Percentiles rank a stretch among this genome's conserved stretches.
Evolutionary conservation across 2,797 vertebrate species (phyloP).

Genomic region (Gallirallus australis): DNA sequence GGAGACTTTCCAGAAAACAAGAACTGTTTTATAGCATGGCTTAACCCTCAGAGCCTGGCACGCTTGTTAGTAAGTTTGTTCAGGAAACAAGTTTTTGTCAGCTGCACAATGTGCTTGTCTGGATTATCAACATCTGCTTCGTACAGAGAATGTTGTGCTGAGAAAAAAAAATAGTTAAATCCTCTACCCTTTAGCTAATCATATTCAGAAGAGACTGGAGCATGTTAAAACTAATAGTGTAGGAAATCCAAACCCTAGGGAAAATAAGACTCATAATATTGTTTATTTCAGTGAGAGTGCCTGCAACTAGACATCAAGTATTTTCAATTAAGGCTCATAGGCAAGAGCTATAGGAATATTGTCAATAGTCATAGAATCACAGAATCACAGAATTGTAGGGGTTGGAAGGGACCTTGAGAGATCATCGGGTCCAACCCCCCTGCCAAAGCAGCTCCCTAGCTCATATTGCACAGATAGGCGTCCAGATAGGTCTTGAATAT

Average conservation of each 20-base stretch:
- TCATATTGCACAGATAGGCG: too few species aligned
- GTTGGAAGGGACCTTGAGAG: too few species aligned
- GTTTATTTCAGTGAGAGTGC: background rate
- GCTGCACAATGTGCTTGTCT: slow-evolving; percentile 1
- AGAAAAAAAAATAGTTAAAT: background rate
- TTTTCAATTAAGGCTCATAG: background rate
- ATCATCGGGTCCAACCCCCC: too few species aligned
- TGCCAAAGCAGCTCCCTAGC: too few species aligned
- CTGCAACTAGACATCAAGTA: background rate
- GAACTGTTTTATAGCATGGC: background rate
- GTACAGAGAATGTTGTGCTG: background rate
- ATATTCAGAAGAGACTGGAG: background rate
- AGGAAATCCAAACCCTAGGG: background rate
- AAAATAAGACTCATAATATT: background rate
- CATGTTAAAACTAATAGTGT: background rate
- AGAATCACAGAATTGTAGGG: too few species aligned
- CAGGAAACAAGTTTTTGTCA: slow-evolving; percentile 30
- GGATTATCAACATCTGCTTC: slow-evolving; percentile 71
- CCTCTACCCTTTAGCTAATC: background rate
- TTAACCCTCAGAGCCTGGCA: slow-evolving; percentile 8
- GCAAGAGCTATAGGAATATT: background rate
- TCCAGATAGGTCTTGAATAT: too few species aligned
- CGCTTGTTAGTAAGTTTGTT: slow-evolving; percentile 11
- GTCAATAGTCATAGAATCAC: background rate
- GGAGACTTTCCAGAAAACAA: slow-evolving; percentile 18